A percentile compares a stretch with the other conserved stretches of the same genome.
These are phyloP conservation scores for Hofmannophila pseudospretella DNA, from an alignment of 2,888 invertebrate species.

Conservation along the genomic window DNA sequence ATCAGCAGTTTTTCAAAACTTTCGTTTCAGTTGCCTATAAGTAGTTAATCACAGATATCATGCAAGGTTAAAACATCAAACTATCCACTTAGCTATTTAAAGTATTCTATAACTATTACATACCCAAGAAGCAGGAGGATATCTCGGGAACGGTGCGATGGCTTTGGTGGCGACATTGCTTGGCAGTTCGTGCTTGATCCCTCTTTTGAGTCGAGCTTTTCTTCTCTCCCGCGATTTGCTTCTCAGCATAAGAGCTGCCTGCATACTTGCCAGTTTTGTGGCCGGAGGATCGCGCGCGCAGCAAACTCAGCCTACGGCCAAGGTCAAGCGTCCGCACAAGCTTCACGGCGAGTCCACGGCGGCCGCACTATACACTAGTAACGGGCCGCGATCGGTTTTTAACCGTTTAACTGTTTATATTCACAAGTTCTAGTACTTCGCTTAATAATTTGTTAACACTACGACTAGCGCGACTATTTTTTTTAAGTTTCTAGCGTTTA, in stretches of 20 bases:
- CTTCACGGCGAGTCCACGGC: slow-evolving; percentile 17
- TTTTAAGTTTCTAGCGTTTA: slow-evolving; percentile 16
- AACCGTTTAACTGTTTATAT: slow-evolving; percentile 8
- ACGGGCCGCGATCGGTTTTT: slow-evolving; percentile 6
- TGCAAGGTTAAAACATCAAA: too few relatives aligned
- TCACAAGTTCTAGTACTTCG: slow-evolving; percentile 11
- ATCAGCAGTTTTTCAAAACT: too few relatives aligned
- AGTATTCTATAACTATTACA: too few relatives aligned
- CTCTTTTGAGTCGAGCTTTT: slow-evolving; percentile 86
- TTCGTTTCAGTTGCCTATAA: too few relatives aligned
- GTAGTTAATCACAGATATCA: too few relatives aligned
- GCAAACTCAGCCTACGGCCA: slow-evolving; percentile 40
- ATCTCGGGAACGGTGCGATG: slow-evolving; percentile 92
- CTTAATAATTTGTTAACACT: slow-evolving; percentile 27
- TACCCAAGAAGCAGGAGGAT: slow-evolving; percentile 89
- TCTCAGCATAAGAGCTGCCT: slow-evolving; percentile 95
- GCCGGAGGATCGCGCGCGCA: slow-evolving; percentile 43
- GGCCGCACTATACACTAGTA: slow-evolving; percentile 21
- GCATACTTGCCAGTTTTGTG: slow-evolving; percentile 86
- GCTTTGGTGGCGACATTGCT: slow-evolving; percentile 92
- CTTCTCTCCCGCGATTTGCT: slow-evolving; percentile 91
- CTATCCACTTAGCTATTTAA: too few relatives aligned
- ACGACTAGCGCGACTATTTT: slow-evolving; percentile 41
- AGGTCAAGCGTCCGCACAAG: slow-evolving; percentile 10
- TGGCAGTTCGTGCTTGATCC: slow-evolving; percentile 87